Evolutionary conservation across 53 echinoderm and acorn worm genomes (phyloP).

Genomic region (Patiria pectinifera): DNA sequence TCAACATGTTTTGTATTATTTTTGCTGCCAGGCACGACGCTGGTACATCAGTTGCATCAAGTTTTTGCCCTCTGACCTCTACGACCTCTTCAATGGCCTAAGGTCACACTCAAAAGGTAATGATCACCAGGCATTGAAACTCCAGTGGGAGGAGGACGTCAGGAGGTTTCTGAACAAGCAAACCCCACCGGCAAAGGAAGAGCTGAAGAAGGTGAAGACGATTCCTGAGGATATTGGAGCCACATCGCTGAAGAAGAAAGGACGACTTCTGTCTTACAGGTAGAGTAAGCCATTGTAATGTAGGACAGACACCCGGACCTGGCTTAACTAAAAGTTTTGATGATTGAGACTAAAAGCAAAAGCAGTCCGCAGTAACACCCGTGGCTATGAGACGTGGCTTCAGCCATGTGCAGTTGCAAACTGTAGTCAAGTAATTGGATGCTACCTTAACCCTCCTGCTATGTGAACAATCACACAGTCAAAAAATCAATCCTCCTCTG

Average conservation of each 20-base stretch:
- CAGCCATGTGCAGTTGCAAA: too few relatives aligned
- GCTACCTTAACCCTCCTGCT: too few relatives aligned
- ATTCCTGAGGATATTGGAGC: conserved; percentile 78
- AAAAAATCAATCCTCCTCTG: too few relatives aligned
- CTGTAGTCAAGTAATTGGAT: too few relatives aligned
- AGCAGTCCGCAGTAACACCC: too few relatives aligned
- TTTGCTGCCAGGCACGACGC: conserved; percentile 62
- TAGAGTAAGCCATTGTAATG: background rate
- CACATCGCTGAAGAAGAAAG: conserved; percentile 79
- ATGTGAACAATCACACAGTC: too few relatives aligned
- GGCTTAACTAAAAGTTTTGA: too few relatives aligned
- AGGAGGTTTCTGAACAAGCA: conserved; percentile 77
- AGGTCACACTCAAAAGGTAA: conserved; percentile 24
- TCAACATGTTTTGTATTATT: background rate
- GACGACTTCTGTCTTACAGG: conserved; percentile 77
- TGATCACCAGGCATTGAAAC: conserved; percentile 20
- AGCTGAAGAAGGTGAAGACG: conserved; percentile 71
- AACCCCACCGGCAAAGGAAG: conserved; percentile 74
- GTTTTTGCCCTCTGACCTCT: conserved; percentile 86
- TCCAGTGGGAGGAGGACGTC: conserved; percentile 87
- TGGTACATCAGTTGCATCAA: conserved; percentile 84
- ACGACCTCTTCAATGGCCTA: conserved; percentile 76
- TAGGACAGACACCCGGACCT: too few relatives aligned
- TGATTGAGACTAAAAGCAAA: too few relatives aligned
- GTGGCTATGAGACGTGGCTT: too few relatives aligned